Conservation (phyloP, 1,140 invertebrate genomes). For the Drosophila parabipectinata region DNA sequence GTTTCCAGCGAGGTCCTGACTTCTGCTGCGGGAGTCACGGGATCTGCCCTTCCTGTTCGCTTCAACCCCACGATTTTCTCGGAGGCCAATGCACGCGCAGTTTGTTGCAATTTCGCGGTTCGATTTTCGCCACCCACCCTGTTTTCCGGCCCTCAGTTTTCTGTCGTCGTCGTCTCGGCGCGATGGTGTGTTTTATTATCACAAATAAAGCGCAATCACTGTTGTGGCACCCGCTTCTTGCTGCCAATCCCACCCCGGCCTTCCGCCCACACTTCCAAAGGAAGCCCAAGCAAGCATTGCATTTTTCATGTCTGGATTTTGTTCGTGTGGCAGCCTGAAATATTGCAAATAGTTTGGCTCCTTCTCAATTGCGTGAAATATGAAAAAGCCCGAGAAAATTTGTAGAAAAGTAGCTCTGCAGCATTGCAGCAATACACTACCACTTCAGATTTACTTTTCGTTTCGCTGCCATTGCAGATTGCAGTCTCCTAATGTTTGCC, state of each 20-base stretch:
- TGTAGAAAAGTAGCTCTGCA: slow-evolving; percentile 21
- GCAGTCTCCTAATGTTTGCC: slow-evolving; percentile 30
- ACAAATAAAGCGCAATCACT: slow-evolving; percentile 84
- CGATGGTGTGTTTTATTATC: slow-evolving; percentile 83
- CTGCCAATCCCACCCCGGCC: slow-evolving; percentile 19
- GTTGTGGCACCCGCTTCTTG: slow-evolving; percentile 71
- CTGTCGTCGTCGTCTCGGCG: slow-evolving; percentile 46
- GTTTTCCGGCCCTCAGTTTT: neutral
- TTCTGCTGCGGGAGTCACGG: slow-evolving; percentile 58
- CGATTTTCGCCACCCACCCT: slow-evolving; percentile 51
- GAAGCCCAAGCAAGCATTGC: slow-evolving; percentile 39
- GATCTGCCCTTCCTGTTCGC: slow-evolving; percentile 1
- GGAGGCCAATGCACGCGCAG: slow-evolving; percentile 76
- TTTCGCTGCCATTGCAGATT: slow-evolving; percentile 17
- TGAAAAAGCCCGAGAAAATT: slow-evolving; percentile 47
- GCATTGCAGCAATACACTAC: slow-evolving; percentile 28
- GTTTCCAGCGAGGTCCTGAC: slow-evolving; percentile 56
- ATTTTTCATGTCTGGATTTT: slow-evolving; percentile 67
- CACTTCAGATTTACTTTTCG: slow-evolving; percentile 55
- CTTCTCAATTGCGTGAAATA: slow-evolving; percentile 76
- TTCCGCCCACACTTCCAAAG: slow-evolving; percentile 1
- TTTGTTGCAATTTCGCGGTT: slow-evolving; percentile 82
- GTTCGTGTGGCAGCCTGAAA: slow-evolving; percentile 75
- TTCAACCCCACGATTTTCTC: neutral
- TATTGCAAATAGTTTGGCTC: slow-evolving; percentile 82